Evolutionary conservation across 2,888 invertebrate species (phyloP).

Genomic region (Philaethria dido): DNA sequence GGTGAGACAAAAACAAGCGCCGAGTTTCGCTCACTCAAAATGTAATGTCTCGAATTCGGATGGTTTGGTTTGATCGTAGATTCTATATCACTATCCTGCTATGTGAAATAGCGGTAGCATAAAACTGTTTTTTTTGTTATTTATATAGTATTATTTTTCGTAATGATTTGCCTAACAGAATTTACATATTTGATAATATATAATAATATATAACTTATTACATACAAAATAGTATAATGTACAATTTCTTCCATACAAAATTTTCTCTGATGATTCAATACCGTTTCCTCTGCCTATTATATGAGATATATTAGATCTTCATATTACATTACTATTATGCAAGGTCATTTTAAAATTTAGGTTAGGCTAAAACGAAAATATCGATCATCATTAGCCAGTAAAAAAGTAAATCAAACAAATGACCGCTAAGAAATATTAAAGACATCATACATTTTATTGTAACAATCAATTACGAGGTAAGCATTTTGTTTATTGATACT

Average conservation of each 20-base stretch:
- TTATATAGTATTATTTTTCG: too few species aligned
- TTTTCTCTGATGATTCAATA: not conserved
- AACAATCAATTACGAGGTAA: constrained; percentile 27
- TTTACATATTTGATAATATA: too few species aligned
- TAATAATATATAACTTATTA: too few species aligned
- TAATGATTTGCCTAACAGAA: too few species aligned
- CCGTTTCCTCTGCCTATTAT: not conserved
- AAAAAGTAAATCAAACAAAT: constrained; percentile 19
- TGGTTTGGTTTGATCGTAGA: too few species aligned
- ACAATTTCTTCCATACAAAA: not conserved
- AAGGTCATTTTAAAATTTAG: constrained; percentile 15
- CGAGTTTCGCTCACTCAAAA: too few species aligned
- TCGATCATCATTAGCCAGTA: constrained; percentile 24
- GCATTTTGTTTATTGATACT: constrained; percentile 25
- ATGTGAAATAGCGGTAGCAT: too few species aligned
- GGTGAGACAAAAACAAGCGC: too few species aligned
- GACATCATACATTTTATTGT: constrained; percentile 16
- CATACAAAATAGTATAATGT: too few species aligned
- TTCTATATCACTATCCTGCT: too few species aligned
- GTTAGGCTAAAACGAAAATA: constrained; percentile 7
- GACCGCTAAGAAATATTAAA: constrained; percentile 18
- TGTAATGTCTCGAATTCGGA: too few species aligned
- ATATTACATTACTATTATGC: constrained; percentile 11
- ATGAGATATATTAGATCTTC: not conserved
- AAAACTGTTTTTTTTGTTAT: too few species aligned